Conservation (phyloP, 30 jellyfish, hydroid and myxozoan species). For the Turritopsis rubra region DNA sequence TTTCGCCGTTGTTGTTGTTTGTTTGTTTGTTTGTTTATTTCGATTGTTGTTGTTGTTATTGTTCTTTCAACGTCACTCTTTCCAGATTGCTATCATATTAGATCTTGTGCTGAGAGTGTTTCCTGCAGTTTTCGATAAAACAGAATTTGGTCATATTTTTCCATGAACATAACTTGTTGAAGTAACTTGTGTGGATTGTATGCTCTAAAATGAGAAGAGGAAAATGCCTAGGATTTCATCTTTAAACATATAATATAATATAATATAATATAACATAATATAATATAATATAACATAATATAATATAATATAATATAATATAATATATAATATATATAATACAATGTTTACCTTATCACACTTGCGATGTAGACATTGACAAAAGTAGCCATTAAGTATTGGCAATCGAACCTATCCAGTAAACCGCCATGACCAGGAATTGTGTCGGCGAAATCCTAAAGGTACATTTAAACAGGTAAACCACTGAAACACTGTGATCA, state of each 20-base stretch:
- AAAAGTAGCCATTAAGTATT: slow-evolving; percentile 78
- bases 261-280: too few relatives aligned
- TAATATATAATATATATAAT: too few relatives aligned
- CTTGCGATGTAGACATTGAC: slow-evolving; percentile 92
- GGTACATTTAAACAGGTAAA: too few relatives aligned
- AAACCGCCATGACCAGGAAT: slow-evolving; percentile 99
- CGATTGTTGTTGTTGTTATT: neutral
- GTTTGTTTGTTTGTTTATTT: neutral
- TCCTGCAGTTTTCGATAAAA: slow-evolving; percentile 58
- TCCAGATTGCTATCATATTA: neutral
- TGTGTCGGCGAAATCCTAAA: slow-evolving; percentile 92
- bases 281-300: too few relatives aligned
- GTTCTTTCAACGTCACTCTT: neutral
- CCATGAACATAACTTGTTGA: slow-evolving; percentile 75
- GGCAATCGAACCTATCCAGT: slow-evolving; percentile 97
- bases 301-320: too few relatives aligned
- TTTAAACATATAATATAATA: too few relatives aligned
- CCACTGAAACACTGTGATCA: too few relatives aligned
- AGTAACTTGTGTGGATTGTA: slow-evolving; percentile 81
- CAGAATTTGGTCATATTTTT: slow-evolving; percentile 66
- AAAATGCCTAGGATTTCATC: neutral
- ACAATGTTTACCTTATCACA: slow-evolving; percentile 66
- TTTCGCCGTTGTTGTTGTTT: neutral
- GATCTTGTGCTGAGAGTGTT: slow-evolving; percentile 44
- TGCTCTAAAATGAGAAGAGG: slow-evolving; percentile 47